A percentile compares a stretch with the other conserved stretches of the same genome.
These are phyloP conservation scores for Aldrovandia affinis DNA, from an alignment of 2,797 vertebrate genomes.

Conservation along the genomic window DNA sequence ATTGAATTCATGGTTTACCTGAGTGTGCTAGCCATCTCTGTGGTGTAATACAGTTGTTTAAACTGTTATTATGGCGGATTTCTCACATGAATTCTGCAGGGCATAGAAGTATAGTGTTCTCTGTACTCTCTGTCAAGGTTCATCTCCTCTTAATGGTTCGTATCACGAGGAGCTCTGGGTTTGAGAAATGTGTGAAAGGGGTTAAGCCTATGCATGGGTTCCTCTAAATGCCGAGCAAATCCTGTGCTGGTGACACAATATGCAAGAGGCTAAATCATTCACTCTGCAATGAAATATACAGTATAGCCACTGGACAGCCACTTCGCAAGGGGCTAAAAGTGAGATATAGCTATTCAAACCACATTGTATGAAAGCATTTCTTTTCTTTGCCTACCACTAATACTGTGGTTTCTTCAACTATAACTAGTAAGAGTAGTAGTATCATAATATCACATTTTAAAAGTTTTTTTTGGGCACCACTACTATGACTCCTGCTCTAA, in stretches of 20 bases:
- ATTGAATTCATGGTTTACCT: not conserved
- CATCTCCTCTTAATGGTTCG: not conserved
- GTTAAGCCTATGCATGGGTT: not conserved
- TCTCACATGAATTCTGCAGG: not conserved
- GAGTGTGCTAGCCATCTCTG: not conserved
- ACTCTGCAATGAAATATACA: not conserved
- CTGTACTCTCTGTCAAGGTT: conserved; percentile 1
- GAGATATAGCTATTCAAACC: not conserved
- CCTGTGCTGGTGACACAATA: not conserved
- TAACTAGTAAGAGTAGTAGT: no score
- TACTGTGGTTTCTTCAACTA: not conserved
- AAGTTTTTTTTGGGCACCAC: no score
- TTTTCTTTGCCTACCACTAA: not conserved
- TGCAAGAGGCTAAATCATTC: not conserved
- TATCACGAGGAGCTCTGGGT: not conserved
- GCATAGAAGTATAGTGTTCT: not conserved
- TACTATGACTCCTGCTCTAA: not conserved
- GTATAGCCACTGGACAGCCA: not conserved
- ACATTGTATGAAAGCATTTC: not conserved
- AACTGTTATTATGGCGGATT: not conserved
- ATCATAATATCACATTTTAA: no score
- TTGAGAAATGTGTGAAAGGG: conserved; percentile 10
- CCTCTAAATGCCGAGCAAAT: not conserved
- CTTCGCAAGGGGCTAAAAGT: not conserved
- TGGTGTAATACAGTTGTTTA: not conserved